Evolutionary conservation across 2,888 invertebrate species (phyloP).

Genomic region (Leistus spinibarbis): DNA sequence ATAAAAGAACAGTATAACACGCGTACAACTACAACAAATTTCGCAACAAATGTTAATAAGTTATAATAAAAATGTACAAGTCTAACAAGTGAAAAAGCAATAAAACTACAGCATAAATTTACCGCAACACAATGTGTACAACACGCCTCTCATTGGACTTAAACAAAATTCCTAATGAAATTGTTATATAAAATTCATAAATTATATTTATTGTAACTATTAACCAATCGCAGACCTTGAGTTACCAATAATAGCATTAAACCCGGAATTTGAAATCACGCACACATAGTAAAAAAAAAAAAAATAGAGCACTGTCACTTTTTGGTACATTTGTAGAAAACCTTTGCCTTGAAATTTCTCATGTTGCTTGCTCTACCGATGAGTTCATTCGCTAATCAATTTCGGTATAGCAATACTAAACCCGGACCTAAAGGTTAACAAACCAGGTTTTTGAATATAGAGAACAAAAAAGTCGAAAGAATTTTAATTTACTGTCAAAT

Average conservation of each 20-base stretch:
- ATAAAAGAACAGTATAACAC: not conserved
- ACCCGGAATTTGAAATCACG: not conserved
- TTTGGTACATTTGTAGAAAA: not conserved
- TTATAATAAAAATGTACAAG: not conserved
- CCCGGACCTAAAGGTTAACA: not conserved
- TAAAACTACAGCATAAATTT: too few species aligned
- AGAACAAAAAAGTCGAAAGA: not conserved
- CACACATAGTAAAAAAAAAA: not conserved
- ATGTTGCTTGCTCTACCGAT: not conserved
- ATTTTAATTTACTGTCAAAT: not conserved
- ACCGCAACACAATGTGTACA: too few species aligned
- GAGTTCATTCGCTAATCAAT: not conserved
- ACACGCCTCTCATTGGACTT: too few species aligned
- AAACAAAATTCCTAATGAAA: not conserved
- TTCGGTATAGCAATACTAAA: not conserved
- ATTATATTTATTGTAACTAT: not conserved
- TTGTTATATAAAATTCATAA: not conserved
- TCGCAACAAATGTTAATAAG: not conserved
- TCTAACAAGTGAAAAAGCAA: not conserved
- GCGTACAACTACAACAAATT: not conserved
- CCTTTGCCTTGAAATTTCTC: constrained; percentile 1
- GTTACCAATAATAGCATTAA: not conserved
- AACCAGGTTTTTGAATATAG: not conserved
- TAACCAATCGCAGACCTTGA: not conserved
- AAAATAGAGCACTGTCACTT: constrained; percentile 1